phyloP scores from a whole-genome alignment of 2,888 invertebrate genomes.

The Parochlus steinenii region DNA sequence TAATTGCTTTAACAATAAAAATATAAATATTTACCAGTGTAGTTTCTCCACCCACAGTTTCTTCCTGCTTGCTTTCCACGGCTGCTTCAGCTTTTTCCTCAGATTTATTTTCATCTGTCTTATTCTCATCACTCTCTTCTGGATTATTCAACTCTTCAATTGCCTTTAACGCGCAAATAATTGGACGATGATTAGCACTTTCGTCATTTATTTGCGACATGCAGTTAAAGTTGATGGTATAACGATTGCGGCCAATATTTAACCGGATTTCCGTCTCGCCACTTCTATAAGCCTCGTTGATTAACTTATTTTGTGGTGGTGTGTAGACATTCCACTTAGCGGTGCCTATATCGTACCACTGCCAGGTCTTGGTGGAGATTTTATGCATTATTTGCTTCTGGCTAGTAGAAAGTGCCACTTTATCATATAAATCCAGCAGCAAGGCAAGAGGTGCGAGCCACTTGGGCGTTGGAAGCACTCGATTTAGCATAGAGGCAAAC shows the following conservation, averaged over 20 bases:
- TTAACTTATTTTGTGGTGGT: constrained; percentile 49
- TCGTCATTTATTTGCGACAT: constrained; percentile 77
- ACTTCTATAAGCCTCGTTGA: constrained; percentile 60
- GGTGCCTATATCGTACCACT: constrained; percentile 69
- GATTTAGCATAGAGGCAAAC: constrained; percentile 12
- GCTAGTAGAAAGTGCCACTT: constrained; percentile 50
- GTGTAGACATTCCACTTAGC: constrained; percentile 67
- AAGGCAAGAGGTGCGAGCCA: constrained; percentile 62
- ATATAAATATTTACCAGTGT: background rate
- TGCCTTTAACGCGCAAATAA: constrained; percentile 44
- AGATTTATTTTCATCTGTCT: constrained; percentile 15
- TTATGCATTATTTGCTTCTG: constrained; percentile 46
- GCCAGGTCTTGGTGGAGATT: constrained; percentile 47
- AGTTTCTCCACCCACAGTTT: constrained; percentile 11
- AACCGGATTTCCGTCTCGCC: constrained; percentile 53
- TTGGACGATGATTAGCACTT: constrained; percentile 63
- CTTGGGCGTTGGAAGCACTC: constrained; percentile 35
- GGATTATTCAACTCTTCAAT: constrained; percentile 17
- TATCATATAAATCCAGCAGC: constrained; percentile 59
- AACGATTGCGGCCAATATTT: constrained; percentile 53
- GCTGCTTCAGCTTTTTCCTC: constrained; percentile 19
- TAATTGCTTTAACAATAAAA: background rate
- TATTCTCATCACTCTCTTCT: constrained; percentile 9
- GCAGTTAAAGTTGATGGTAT: constrained; percentile 58
- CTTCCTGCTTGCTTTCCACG: constrained; percentile 18